Conservation (phyloP, 2,797 vertebrate genomes). For the Sandelia bainsii region DNA sequence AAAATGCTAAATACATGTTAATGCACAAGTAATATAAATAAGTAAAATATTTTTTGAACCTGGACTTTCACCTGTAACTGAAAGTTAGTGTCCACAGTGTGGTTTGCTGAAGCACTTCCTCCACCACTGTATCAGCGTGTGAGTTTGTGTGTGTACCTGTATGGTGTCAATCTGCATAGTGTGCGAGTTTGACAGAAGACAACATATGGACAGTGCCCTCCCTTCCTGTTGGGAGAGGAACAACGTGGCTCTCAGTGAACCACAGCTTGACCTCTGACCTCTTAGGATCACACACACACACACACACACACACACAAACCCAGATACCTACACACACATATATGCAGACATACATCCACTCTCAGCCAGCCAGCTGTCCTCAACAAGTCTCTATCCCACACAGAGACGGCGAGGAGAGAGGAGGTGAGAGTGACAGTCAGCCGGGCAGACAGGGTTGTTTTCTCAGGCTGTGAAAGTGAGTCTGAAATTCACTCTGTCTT, state of each 20-base stretch:
- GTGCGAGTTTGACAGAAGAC: conserved; percentile 78
- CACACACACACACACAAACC: conserved; percentile 74
- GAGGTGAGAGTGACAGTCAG: conserved; percentile 66
- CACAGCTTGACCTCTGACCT: conserved; percentile 81
- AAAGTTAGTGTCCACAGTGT: too few relatives aligned
- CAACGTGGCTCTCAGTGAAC: conserved; percentile 81
- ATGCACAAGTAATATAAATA: too few relatives aligned
- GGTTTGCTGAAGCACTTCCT: too few relatives aligned
- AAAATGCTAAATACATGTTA: too few relatives aligned
- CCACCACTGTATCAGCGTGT: neutral
- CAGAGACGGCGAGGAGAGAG: conserved; percentile 50
- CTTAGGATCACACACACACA: conserved; percentile 76
- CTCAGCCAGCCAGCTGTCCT: conserved; percentile 83
- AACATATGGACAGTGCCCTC: conserved; percentile 87
- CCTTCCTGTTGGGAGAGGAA: conserved; percentile 86
- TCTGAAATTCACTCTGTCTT: conserved; percentile 60
- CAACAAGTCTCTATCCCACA: conserved; percentile 49
- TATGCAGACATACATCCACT: conserved; percentile 59
- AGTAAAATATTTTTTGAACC: too few relatives aligned
- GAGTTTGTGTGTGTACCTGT: conserved; percentile 41
- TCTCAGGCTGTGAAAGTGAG: conserved; percentile 69
- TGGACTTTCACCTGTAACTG: too few relatives aligned
- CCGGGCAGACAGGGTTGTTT: conserved; percentile 65
- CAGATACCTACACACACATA: conserved; percentile 70
- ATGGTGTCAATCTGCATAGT: conserved; percentile 17